Percentiles rank a stretch among this genome's conserved stretches.
Evolutionary conservation across 2,888 invertebrate genomes (phyloP).

Genomic region (Lagria hirta): DNA sequence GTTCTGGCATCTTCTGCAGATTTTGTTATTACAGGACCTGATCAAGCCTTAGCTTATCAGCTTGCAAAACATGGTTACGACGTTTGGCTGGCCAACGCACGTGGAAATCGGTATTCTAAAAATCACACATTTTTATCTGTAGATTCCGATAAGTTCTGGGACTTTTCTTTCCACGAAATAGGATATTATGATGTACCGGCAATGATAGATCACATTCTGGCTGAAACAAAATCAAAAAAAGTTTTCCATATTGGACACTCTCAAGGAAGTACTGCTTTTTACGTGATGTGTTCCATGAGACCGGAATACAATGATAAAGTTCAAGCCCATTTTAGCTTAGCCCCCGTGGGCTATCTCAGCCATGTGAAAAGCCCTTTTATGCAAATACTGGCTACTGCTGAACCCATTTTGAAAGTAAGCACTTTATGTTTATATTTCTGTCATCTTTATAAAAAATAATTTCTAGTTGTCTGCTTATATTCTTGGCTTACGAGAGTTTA

Average conservation of each 20-base stretch:
- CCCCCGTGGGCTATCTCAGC: conserved; percentile 60
- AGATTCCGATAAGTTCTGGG: conserved; percentile 20
- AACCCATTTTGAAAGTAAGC: conserved; percentile 29
- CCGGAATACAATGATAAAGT: conserved; percentile 60
- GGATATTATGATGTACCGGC: conserved; percentile 59
- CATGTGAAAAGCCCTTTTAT: conserved; percentile 34
- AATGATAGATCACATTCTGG: conserved; percentile 55
- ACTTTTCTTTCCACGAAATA: conserved; percentile 60
- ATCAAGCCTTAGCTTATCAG: conserved; percentile 51
- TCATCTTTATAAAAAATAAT: too few relatives aligned
- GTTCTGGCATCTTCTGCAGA: conserved; percentile 57
- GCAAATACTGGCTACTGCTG: conserved; percentile 33
- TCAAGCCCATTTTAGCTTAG: conserved; percentile 57
- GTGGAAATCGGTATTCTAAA: conserved; percentile 61
- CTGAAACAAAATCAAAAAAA: conserved; percentile 50
- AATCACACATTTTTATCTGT: conserved; percentile 48
- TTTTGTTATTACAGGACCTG: conserved; percentile 57
- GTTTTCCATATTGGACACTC: conserved; percentile 64
- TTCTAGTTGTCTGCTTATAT: too few relatives aligned
- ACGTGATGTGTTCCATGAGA: conserved; percentile 57
- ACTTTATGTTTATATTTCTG: too few relatives aligned
- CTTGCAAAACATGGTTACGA: conserved; percentile 46
- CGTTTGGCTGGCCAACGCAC: conserved; percentile 62
- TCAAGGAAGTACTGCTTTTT: conserved; percentile 62
- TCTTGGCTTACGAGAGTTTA: conserved; percentile 57